Evolutionary conservation across 2,113 vertebrate species (phyloP).

Genomic region (Uropsilus gracilis): DNA sequence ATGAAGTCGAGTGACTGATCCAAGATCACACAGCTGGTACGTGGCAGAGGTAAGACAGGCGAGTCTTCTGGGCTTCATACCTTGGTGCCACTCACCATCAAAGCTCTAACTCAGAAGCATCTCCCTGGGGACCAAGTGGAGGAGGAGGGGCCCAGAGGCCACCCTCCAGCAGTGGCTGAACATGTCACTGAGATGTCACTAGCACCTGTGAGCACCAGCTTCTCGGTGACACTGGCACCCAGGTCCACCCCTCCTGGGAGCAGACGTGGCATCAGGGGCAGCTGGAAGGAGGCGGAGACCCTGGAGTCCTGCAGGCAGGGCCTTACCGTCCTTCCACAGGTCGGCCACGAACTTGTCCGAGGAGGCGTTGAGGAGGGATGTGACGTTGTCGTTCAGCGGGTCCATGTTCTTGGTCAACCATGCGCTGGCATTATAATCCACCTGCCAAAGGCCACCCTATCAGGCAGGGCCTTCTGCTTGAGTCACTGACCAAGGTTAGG

Average conservation of each 20-base stretch:
- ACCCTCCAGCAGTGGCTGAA: neutral
- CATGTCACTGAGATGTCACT: neutral
- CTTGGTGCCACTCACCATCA: neutral
- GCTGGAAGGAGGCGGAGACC: neutral
- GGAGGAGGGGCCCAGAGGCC: neutral
- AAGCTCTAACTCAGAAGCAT: neutral
- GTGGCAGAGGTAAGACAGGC: neutral
- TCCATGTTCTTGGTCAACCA: slow-evolving; percentile 99
- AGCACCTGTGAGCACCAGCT: neutral
- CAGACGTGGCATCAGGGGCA: neutral
- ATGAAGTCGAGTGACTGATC: neutral
- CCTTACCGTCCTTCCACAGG: slow-evolving; percentile 96
- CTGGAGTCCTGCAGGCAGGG: neutral
- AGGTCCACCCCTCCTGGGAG: neutral
- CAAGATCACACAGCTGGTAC: neutral
- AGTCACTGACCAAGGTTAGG: neutral
- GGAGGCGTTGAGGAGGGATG: slow-evolving; percentile 93
- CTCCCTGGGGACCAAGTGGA: neutral
- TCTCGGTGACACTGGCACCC: neutral
- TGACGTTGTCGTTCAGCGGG: slow-evolving; percentile 96
- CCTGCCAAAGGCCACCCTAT: slow-evolving; percentile 83
- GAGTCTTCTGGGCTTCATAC: neutral
- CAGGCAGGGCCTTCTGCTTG: neutral
- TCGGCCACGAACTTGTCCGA: slow-evolving; percentile 95
- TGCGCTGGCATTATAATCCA: slow-evolving; percentile 93